A percentile compares a stretch with the other conserved stretches of the same genome.
phyloP scores from a whole-genome alignment of 2,113 vertebrate genomes.

The Hippopotamus amphibius region DNA sequence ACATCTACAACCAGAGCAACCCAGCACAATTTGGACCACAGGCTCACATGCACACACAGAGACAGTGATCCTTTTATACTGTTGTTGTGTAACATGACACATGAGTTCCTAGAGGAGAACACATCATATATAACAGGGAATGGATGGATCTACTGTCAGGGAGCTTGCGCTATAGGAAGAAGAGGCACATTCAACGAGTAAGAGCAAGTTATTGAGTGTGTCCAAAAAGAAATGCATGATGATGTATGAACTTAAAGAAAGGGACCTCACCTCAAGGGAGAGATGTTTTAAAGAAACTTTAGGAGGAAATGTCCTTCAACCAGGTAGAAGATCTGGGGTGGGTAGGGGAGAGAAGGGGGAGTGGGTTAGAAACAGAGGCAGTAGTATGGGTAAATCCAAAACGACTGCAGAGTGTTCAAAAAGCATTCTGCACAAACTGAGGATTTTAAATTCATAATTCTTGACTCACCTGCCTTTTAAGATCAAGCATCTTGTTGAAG shows the following conservation, averaged over 20 bases:
- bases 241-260: neutral
- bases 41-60: fast-evolving
- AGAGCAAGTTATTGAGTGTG: neutral
- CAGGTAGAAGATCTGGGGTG: neutral
- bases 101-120: neutral
- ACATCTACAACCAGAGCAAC: neutral
- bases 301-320: neutral
- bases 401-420: neutral
- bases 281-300: neutral
- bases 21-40: neutral
- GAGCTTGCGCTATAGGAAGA: neutral
- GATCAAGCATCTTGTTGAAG: neutral
- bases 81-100: neutral
- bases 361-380: neutral
- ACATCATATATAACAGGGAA: neutral
- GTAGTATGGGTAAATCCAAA: neutral
- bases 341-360: neutral
- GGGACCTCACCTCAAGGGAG: neutral
- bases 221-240: neutral
- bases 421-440: neutral
- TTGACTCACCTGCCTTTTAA: neutral
- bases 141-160: neutral
- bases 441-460: neutral
- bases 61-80: neutral
- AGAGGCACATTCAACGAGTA: neutral